Conservation (phyloP, 2,113 vertebrate genomes). For the Sylvilagus bachmani region DNA sequence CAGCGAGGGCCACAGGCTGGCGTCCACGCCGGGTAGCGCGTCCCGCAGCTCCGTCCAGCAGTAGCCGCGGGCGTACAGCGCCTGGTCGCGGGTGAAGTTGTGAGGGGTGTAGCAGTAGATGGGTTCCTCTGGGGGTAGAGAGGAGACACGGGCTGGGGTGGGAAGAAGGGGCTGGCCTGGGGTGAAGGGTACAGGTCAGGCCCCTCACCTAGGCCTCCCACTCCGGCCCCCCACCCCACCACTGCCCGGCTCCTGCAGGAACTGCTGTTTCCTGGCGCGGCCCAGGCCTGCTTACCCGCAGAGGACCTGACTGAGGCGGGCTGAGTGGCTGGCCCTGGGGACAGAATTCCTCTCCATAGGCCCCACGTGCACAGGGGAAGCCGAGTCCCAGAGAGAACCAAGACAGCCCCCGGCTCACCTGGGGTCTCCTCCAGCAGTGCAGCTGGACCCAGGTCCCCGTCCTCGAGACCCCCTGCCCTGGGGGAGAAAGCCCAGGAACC, state of each 20-base stretch:
- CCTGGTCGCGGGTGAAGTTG: slow-evolving; percentile 99
- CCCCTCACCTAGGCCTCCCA: neutral
- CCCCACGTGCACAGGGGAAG: neutral
- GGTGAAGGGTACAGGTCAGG: neutral
- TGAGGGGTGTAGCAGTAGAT: slow-evolving; percentile 99
- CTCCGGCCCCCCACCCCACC: neutral
- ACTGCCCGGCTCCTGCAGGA: neutral
- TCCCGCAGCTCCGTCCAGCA: slow-evolving; percentile 99
- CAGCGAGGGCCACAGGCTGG: slow-evolving; percentile 95
- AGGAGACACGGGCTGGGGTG: slow-evolving; percentile 88
- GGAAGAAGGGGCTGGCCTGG: neutral
- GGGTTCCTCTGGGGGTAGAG: slow-evolving; percentile 96
- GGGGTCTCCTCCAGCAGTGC: neutral
- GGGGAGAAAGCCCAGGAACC: neutral
- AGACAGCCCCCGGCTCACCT: no score
- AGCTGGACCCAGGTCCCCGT: neutral
- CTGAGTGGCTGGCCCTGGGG: no score
- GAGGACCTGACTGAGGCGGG: rapidly evolving
- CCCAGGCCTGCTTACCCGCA: no score
- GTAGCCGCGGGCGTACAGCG: slow-evolving; percentile 98
- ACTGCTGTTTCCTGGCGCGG: neutral
- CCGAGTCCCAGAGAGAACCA: neutral
- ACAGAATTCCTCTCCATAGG: neutral
- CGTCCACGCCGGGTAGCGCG: slow-evolving; percentile 94
- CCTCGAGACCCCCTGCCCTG: neutral